phyloP scores from a whole-genome alignment of 2,797 vertebrate genomes.

The Periophthalmus magnuspinnatus region DNA sequence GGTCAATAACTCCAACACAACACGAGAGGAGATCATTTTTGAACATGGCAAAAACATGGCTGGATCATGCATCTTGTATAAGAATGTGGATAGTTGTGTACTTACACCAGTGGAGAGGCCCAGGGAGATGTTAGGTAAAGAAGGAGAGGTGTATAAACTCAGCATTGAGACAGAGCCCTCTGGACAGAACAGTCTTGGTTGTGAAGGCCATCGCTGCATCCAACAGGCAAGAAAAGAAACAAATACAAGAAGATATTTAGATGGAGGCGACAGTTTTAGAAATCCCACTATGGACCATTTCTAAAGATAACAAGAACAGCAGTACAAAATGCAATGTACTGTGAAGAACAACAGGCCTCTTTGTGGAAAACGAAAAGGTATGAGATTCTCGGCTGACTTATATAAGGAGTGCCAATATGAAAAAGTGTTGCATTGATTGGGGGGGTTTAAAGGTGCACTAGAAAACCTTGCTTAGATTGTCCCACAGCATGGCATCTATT shows the following conservation, averaged over 20 bases:
- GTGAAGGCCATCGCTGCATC: slow-evolving; percentile 88
- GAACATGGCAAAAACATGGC: slow-evolving; percentile 11
- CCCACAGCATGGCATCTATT: too few species aligned
- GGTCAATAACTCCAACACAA: slow-evolving; percentile 67
- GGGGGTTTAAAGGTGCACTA: slow-evolving; percentile 19
- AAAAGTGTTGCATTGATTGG: slow-evolving; percentile 25
- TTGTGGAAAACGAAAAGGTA: slow-evolving; percentile 32
- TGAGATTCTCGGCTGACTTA: slow-evolving; percentile 18
- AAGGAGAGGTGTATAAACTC: slow-evolving; percentile 96
- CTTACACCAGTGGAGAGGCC: slow-evolving; percentile 91
- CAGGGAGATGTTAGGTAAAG: slow-evolving; percentile 95
- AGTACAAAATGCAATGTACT: slow-evolving; percentile 60
- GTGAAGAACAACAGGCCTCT: slow-evolving; percentile 42
- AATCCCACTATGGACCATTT: slow-evolving; percentile 50
- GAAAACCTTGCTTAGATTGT: too few species aligned
- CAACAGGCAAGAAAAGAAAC: slow-evolving; percentile 44
- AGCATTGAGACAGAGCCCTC: slow-evolving; percentile 93
- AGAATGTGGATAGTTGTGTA: slow-evolving; percentile 39
- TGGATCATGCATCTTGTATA: slow-evolving; percentile 10
- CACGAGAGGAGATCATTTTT: slow-evolving; percentile 49
- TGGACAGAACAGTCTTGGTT: slow-evolving; percentile 87
- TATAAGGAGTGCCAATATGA: slow-evolving; percentile 17
- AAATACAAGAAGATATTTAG: slow-evolving; percentile 40
- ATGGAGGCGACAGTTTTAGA: slow-evolving; percentile 50
- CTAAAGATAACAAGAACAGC: slow-evolving; percentile 58